phyloP scores from a whole-genome alignment of 2,888 invertebrate species.

The Hecatera dysodea region DNA sequence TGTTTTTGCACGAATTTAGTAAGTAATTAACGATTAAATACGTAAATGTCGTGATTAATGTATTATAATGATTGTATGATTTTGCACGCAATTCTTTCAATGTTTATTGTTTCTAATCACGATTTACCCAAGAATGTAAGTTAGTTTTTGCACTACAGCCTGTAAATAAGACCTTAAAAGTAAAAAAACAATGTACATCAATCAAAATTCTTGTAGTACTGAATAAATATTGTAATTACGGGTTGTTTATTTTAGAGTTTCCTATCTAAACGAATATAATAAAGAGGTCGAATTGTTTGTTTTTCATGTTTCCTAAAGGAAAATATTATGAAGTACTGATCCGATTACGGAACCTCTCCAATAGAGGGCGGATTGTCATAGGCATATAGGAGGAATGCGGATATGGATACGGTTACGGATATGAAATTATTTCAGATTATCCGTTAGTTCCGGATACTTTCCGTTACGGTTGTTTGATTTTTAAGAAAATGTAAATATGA shows the following conservation, averaged over 20 bases:
- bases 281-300: slow-evolving; percentile 4
- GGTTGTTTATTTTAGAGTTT: slow-evolving; percentile 27
- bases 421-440: no score
- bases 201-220: slow-evolving; percentile 21
- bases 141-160: slow-evolving; percentile 33
- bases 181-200: slow-evolving; percentile 32
- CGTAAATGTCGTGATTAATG: background rate
- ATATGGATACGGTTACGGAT: no score
- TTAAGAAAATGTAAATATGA: no score
- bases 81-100: slow-evolving; percentile 36
- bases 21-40: background rate
- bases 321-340: background rate
- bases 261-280: slow-evolving; percentile 7
- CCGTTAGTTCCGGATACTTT: no score
- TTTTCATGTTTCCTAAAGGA: background rate
- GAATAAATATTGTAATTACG: slow-evolving; percentile 20
- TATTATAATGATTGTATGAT: background rate
- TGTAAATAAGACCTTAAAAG: slow-evolving; percentile 53
- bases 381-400: no score
- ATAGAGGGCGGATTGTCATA: no score
- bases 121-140: slow-evolving; percentile 14
- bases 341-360: background rate
- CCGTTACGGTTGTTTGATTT: no score
- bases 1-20: slow-evolving; percentile 2
- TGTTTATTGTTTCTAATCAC: slow-evolving; percentile 8